Evolutionary conservation across 1,140 invertebrate genomes (phyloP).

Genomic region (Palaemon carinicauda): DNA sequence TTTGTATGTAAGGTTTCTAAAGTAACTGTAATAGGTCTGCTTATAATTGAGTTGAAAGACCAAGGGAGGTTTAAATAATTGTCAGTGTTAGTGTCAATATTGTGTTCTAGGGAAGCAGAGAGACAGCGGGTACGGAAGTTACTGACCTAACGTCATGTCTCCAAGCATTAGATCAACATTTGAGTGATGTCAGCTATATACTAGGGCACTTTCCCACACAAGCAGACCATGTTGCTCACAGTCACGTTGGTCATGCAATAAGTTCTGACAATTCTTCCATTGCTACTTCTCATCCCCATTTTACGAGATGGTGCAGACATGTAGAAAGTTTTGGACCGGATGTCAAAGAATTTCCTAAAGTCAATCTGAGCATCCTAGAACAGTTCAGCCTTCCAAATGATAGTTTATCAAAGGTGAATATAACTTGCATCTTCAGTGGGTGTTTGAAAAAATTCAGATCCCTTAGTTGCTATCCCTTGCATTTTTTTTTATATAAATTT

Average conservation of each 20-base stretch:
- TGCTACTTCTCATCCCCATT: conserved; percentile 5
- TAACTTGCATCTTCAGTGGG: background rate
- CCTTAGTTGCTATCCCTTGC: background rate
- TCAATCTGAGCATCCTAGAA: conserved; percentile 21
- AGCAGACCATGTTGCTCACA: conserved; percentile 28
- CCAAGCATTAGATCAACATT: conserved; percentile 29
- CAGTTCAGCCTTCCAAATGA: conserved; percentile 24
- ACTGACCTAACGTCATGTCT: conserved; percentile 17
- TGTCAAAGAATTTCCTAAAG: conserved; percentile 23
- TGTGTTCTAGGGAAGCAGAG: conserved; percentile 14
- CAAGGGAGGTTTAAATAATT: background rate
- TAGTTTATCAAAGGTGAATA: conserved; percentile 16
- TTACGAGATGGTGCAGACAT: conserved; percentile 41
- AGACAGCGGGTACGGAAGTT: background rate
- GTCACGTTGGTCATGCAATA: background rate
- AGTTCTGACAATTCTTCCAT: background rate
- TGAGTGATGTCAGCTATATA: conserved; percentile 38
- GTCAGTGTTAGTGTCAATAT: background rate
- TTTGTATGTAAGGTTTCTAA: too few relatives aligned
- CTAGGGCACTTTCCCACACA: conserved; percentile 38
- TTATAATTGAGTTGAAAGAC: too few relatives aligned
- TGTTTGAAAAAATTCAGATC: background rate
- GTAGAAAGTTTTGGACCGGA: conserved; percentile 21
- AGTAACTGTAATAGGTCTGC: too few relatives aligned
- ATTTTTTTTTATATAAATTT: background rate